Evolutionary conservation across 2,888 invertebrate species (phyloP), one percentile per base, ranked within the genome.

Genomic region (Melanophora roralis): DNA sequence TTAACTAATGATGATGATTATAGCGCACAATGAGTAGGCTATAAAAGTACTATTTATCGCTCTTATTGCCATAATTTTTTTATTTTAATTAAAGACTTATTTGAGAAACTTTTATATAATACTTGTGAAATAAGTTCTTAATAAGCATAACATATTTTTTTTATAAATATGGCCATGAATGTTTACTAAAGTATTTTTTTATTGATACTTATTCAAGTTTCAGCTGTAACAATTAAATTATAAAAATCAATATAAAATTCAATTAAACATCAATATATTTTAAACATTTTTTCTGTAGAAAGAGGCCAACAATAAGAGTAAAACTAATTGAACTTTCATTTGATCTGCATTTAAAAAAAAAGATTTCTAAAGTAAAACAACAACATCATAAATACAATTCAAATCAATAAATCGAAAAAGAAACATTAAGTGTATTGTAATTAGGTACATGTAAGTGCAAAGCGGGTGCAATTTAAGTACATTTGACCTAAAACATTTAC

Each of bases 401-500:
- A 57, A 65, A 43, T 40, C 68, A 69, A 40, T 68, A 45, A 69
- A 43, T 43, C 14, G 8, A 60, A 21, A 69, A 43, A 43, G 62
- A 19, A 59, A 74, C 49, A 60, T 69, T 36, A 57, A 79, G 51
- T 67, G 19, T 60, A 60, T 68, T 69, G 47, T 47, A 65, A 71
- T 80, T 80, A 64, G 72, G 72, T 43, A 68, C 72, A 76, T 9
- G 51, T 45, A 55, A 78, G 81, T 81, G 49, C 73, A 74, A 78
- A 81, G 36, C 64, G 14, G 32, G 83, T 84, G 60, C 83, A 81
- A 72, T 75, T 72, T 80, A 43, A 62, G 83, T 84, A 59, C 84
- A 82, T 45, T 32, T 74, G 84, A 81, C 78, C 68, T 43, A 40
- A 53, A 60, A 45, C 14, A 47, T 23, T n/a, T n/a, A n/a, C n/a